Base-by-base conservation (phyloP, 2,888 invertebrate species). In the Thelaira solivaga region DNA sequence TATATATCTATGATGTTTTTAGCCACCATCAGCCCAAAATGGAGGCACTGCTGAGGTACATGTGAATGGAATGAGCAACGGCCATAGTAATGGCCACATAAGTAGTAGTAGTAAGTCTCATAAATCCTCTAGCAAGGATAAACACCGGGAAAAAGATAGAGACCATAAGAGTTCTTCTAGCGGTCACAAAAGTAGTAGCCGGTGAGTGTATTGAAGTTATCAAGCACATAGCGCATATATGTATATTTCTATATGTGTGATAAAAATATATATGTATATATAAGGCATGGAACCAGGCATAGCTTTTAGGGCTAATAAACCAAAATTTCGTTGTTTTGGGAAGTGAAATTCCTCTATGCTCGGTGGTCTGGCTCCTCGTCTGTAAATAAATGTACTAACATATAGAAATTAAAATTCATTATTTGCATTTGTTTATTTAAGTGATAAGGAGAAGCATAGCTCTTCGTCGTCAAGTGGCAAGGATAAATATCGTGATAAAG, bases 61-160 rank as follows among this genome's bases (percentile, higher is more conserved):
- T 90, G 90, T 94, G 90, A 95, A 95, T 90, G 95, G 95, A 75
- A 90, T 95, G 86, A 94, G 93, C 85, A 94, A 95, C 90, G 96
- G 95, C 65, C 95, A 93, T 88, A 84, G 87, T 89, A 94, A 95
- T 90, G 95, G 95, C 64, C 95, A 93, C 88, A 83, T 86, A 89
- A 89, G 84, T 89, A 90, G 51, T 90, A 69, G 79, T 22, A 67
- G 81, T 81, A 92, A 92, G 84, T 92, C 51, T 1, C 74, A 93
- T 87, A 93, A 93, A 87, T 93, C 93, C 29, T 92, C 92, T 7
- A 92, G 92, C 86, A 90, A 89, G 83, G 90, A 90, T 82, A 90
- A 90, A 80, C 89, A 90, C 82, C 90, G 90, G 80, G 90, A 91
- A 82, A 91, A 89, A 82, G 90, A 91, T 61, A 85, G 86, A 36